Evolutionary conservation across 2,888 invertebrate genomes (phyloP).

Genomic region (Monoplex corrugatus): DNA sequence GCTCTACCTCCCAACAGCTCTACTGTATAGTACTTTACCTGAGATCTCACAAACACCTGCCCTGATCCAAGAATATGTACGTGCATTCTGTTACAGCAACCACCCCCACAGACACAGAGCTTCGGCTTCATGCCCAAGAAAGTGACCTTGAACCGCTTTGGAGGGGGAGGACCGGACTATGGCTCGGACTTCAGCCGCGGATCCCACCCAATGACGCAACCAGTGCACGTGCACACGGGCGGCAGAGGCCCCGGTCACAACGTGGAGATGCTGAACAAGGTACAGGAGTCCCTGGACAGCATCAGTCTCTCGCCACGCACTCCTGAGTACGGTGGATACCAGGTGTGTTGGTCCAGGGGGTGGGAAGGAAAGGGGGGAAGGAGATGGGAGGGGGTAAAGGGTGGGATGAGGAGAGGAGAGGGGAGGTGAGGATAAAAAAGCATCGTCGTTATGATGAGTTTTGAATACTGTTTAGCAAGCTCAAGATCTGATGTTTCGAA

Average conservation of each 20-base stretch:
- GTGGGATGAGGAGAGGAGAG: too few species aligned
- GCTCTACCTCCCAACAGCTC: neutral
- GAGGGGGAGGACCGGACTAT: constrained; percentile 70
- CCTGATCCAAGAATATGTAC: neutral
- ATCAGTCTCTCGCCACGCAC: constrained; percentile 59
- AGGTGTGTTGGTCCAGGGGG: too few species aligned
- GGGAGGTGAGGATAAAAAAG: too few species aligned
- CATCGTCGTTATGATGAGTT: too few species aligned
- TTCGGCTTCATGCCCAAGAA: constrained; percentile 70
- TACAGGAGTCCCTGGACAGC: constrained; percentile 62
- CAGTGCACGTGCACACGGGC: constrained; percentile 48
- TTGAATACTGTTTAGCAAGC: too few species aligned
- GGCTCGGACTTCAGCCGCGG: constrained; percentile 63
- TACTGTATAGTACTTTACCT: neutral
- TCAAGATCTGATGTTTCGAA: too few species aligned
- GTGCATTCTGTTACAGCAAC: constrained; percentile 52
- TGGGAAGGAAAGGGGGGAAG: too few species aligned
- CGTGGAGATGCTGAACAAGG: constrained; percentile 58
- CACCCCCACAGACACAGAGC: constrained; percentile 29
- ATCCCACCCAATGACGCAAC: constrained; percentile 30
- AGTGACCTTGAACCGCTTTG: constrained; percentile 66
- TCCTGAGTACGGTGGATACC: constrained; percentile 52
- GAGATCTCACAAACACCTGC: neutral
- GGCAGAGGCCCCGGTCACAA: constrained; percentile 39
- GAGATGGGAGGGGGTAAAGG: too few species aligned